Base-by-base conservation (phyloP, 2,888 invertebrate genomes). In the Mechanitis messenoides region DNA sequence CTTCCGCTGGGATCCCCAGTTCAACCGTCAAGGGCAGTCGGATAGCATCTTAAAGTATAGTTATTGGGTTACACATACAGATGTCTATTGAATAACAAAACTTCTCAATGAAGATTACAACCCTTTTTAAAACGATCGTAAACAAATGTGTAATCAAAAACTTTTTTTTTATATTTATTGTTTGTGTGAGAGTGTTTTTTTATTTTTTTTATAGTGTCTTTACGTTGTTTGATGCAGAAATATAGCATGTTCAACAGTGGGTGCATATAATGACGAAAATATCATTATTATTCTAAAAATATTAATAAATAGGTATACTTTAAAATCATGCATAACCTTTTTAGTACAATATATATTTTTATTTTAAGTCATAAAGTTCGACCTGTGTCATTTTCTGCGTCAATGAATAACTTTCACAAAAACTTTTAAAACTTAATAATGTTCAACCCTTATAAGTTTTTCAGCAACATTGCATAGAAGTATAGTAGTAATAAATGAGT, bases 1-100 rank as follows among this genome's bases (percentile, higher is more conserved):
- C 80, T 83, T 83, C 82, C 82, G 83, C 78, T 69, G 65, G 72
- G 70, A 74, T 35, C 58, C 45, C 56, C 60, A 72, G 72, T 75
- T 77, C 79, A 78, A 76, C 71, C 78, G 76, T 83, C 83, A 81
- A 87, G 85, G 80, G 76, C 84, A 83, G 84, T 86, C 85, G 85
- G 87, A 83, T 82, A 76, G 77, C 75, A 83, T 84, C 83, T 84
- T 68, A 74, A 76, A 42, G 42, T 50, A 50, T 31, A 50, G 50
- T 11, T 50, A 50, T 50, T 50, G 42, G 9, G 2, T 42, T 42
- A 42, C 9, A 7, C 3, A 42, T 42, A 42, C 11, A 42, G 42
- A 42, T 11, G 42, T 6, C 9, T 9, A 2, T 42, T 42, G 42
- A 42, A 42, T 42, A 9, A 42, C 42, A 9, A 5, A 35, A 35